phyloP scores from a whole-genome alignment of 2,888 invertebrate species.

The Parapristionchus giblindavisi region DNA sequence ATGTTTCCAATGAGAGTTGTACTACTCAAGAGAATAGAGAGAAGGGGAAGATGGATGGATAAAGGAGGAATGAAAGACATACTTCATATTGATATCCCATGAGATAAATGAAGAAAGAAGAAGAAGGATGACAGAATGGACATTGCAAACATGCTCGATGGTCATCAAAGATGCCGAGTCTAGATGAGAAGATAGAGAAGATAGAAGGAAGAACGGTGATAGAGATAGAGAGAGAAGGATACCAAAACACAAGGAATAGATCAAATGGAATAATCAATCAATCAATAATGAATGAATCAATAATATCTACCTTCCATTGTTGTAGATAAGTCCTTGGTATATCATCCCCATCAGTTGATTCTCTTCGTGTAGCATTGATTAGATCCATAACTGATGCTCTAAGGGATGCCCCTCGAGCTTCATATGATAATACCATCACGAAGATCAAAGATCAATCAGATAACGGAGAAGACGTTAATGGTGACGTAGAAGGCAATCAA shows the following conservation, averaged over 20 bases:
- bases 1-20: too few species aligned
- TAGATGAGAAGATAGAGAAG: not conserved
- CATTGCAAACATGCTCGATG: not conserved
- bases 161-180: not conserved
- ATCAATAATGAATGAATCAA: too few species aligned
- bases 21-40: too few species aligned
- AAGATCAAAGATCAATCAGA: not conserved
- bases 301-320: slow-evolving; percentile 25
- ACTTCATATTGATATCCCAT: too few species aligned
- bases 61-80: not conserved
- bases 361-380: not conserved
- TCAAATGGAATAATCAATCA: too few species aligned
- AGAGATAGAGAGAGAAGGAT: too few species aligned
- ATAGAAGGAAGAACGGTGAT: not conserved
- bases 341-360: slow-evolving; percentile 21
- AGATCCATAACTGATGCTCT: slow-evolving; percentile 37
- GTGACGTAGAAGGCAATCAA: not conserved
- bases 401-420: slow-evolving; percentile 26
- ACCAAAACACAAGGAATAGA: too few species aligned
- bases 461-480: not conserved
- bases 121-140: too few species aligned
- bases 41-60: not conserved
- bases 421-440: slow-evolving; percentile 29
- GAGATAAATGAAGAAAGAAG: too few species aligned
- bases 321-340: not conserved